Evolutionary conservation across 2,797 vertebrate genomes (phyloP).

Genomic region (Phoeniculus purpureus): DNA sequence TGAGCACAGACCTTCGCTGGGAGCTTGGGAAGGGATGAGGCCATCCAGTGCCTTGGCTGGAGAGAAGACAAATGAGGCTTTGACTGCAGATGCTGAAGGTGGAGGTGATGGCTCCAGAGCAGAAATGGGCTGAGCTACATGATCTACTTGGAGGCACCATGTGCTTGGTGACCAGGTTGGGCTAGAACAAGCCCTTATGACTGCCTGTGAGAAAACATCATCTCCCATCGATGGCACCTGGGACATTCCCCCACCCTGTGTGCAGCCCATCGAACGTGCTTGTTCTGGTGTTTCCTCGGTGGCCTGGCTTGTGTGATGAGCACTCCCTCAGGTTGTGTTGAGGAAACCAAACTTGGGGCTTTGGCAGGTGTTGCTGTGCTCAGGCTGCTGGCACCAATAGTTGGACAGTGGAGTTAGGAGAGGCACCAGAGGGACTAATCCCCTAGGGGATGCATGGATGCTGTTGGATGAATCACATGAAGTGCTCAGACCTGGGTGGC

Average conservation of each 20-base stretch:
- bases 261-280: background rate
- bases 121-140: background rate
- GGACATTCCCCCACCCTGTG: background rate
- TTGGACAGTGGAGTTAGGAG: background rate
- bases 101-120: background rate
- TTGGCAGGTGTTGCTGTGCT: background rate
- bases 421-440: fast-evolving
- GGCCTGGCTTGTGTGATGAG: background rate
- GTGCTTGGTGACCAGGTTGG: background rate
- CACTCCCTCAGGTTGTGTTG: fast-evolving
- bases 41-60: background rate
- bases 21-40: background rate
- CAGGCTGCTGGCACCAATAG: fast-evolving
- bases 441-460: background rate
- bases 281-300: background rate
- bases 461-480: fast-evolving
- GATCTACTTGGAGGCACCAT: background rate
- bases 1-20: background rate
- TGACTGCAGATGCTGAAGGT: fast-evolving
- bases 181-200: background rate
- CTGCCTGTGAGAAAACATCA: background rate
- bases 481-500: background rate
- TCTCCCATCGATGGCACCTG: fast-evolving
- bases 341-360: background rate
- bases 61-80: background rate